Conservation (phyloP, 2,888 invertebrate genomes). For the Steromphala cineraria region DNA sequence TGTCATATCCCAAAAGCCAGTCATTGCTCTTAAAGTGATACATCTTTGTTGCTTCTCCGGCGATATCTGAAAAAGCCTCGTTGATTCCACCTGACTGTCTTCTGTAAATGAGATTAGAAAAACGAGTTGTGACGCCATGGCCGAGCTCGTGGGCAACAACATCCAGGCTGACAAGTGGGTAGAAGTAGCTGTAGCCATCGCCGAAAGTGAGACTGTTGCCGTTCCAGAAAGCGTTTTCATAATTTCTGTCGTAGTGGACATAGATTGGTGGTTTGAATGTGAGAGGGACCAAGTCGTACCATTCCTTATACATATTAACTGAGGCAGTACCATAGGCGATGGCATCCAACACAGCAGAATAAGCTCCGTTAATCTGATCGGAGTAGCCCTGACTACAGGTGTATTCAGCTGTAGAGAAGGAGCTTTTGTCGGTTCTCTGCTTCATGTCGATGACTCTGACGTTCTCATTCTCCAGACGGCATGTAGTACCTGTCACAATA, state of each 20-base stretch:
- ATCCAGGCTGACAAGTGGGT: conserved; percentile 52
- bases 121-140: conserved; percentile 52
- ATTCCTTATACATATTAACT: conserved; percentile 51
- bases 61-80: conserved; percentile 58
- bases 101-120: conserved; percentile 48
- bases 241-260: conserved; percentile 48
- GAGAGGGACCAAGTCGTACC: conserved; percentile 38
- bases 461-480: conserved; percentile 25
- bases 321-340: conserved; percentile 44
- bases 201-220: conserved; percentile 52
- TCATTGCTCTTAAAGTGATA: conserved; percentile 34
- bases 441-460: conserved; percentile 35
- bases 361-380: conserved; percentile 48
- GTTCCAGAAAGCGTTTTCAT: conserved; percentile 60
- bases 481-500: background rate
- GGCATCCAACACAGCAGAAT: conserved; percentile 50
- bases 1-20: conserved; percentile 36
- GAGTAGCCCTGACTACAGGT: conserved; percentile 41
- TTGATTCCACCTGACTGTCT: conserved; percentile 57
- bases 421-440: conserved; percentile 15
- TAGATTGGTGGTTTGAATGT: conserved; percentile 41
- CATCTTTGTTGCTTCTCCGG: conserved; percentile 49
- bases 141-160: conserved; percentile 56
- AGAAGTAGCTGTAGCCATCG: conserved; percentile 41
- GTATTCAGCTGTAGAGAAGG: conserved; percentile 35